Percentiles rank a stretch among this genome's conserved stretches.
Conservation (phyloP, 2,888 invertebrate species). For the Leuctra nigra region DNA sequence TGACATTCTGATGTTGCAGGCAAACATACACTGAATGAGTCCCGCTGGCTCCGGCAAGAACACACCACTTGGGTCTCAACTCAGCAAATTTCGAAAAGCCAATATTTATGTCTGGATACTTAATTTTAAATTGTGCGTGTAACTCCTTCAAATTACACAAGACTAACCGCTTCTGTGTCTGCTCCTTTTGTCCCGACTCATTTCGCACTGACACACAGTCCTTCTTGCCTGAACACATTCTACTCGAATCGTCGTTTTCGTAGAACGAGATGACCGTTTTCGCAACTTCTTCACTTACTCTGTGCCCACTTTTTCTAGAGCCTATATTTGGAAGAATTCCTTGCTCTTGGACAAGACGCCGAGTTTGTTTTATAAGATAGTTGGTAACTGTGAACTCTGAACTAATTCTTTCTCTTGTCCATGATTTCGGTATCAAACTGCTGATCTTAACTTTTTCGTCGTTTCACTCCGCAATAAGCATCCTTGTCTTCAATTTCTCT, state of each 20-base stretch:
- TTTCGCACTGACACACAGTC: constrained; percentile 25
- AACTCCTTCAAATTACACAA: constrained; percentile 18
- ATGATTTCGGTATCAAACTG: not conserved
- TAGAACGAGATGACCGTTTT: constrained; percentile 18
- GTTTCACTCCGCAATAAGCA: not conserved
- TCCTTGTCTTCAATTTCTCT: not conserved
- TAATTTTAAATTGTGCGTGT: constrained; percentile 22
- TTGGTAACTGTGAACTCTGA: not conserved
- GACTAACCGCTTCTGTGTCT: constrained; percentile 14
- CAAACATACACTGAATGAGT: constrained; percentile 31
- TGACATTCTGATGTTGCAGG: constrained; percentile 29
- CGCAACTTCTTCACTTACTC: not conserved
- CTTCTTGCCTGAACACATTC: constrained; percentile 28
- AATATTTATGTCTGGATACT: constrained; percentile 22
- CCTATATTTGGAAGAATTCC: not conserved
- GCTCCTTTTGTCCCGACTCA: not conserved
- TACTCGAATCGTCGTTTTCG: constrained; percentile 23
- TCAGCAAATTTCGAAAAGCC: constrained; percentile 30
- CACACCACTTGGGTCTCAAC: constrained; percentile 29
- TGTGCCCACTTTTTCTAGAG: not conserved
- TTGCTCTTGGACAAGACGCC: not conserved
- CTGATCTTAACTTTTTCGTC: constrained; percentile 3
- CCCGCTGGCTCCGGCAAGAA: constrained; percentile 29
- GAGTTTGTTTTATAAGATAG: not conserved
- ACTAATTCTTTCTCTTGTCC: not conserved